phyloP scores from a whole-genome alignment of 2,113 vertebrate genomes.

The Nyctibius bracteatus region DNA sequence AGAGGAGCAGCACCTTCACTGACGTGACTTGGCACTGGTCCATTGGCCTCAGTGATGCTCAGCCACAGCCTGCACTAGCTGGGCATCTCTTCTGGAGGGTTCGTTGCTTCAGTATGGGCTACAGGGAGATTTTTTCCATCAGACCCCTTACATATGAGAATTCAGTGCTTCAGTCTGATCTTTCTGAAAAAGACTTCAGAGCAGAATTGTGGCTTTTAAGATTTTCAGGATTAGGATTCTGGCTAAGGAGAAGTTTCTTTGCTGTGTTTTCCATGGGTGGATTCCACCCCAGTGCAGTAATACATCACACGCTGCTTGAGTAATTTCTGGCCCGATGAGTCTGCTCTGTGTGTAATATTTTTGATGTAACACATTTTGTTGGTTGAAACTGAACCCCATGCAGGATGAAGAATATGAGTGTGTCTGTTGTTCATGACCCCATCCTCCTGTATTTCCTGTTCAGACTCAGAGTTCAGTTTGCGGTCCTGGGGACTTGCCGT shows the following conservation, averaged over 20 bases:
- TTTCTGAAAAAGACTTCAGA: background rate
- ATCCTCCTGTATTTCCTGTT: background rate
- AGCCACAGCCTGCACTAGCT: background rate
- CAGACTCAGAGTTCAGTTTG: background rate
- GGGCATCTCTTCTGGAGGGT: background rate
- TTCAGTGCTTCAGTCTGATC: background rate
- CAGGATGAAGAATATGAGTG: background rate
- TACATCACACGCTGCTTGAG: background rate
- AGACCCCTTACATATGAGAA: background rate
- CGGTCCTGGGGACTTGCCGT: background rate
- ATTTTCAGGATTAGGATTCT: background rate
- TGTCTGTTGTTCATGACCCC: background rate
- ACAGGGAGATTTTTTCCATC: background rate
- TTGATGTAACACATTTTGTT: background rate
- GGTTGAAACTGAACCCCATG: background rate
- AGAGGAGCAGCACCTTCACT: background rate
- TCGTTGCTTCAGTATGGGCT: background rate
- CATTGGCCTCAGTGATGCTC: background rate
- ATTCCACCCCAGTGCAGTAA: background rate
- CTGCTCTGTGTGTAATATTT: background rate
- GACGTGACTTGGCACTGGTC: background rate
- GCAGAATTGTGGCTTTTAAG: background rate
- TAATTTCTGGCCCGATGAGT: background rate
- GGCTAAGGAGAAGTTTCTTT: background rate
- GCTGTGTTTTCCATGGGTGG: background rate